These are phyloP conservation scores for Haplochromis burtoni DNA, from an alignment of 2,113 vertebrate genomes.

Conservation along the genomic window DNA sequence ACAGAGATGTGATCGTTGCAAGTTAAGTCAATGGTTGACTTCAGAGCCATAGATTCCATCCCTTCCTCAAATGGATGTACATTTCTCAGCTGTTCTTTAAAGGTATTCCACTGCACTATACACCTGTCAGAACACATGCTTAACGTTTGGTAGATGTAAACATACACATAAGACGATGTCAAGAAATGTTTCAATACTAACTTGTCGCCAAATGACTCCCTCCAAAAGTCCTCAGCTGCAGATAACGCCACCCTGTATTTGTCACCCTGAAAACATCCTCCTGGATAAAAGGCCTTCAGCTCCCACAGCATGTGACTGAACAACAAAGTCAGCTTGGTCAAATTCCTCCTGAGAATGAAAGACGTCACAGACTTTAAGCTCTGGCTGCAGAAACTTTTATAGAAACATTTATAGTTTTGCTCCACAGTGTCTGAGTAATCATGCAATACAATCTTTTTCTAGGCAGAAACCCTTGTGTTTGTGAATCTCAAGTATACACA, in stretches of 20 bases:
- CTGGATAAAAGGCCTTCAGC: constrained; percentile 73
- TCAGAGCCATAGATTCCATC: constrained; percentile 75
- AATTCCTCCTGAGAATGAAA: constrained; percentile 67
- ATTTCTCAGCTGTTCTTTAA: constrained; percentile 65
- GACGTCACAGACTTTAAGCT: neutral
- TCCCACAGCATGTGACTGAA: constrained; percentile 85
- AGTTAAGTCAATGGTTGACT: constrained; percentile 83
- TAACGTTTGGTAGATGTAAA: neutral
- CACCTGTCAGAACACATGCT: constrained; percentile 62
- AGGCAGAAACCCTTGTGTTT: neutral
- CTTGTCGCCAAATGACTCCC: constrained; percentile 67
- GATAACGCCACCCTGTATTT: constrained; percentile 65
- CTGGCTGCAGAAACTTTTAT: neutral
- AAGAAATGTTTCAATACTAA: constrained; percentile 38
- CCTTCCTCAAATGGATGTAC: constrained; percentile 74
- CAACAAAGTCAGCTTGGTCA: constrained; percentile 81
- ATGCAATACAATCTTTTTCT: neutral
- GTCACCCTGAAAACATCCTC: constrained; percentile 72
- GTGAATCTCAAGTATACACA: neutral
- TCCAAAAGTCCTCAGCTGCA: constrained; percentile 79
- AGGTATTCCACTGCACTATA: constrained; percentile 76
- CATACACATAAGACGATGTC: neutral
- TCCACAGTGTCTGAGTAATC: neutral
- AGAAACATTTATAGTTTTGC: neutral
- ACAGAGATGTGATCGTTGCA: constrained; percentile 81